Evolutionary conservation across 2,797 vertebrate genomes (phyloP), one percentile per base, ranked within the genome.

Genomic region (Neosilurus mollespiculum): DNA sequence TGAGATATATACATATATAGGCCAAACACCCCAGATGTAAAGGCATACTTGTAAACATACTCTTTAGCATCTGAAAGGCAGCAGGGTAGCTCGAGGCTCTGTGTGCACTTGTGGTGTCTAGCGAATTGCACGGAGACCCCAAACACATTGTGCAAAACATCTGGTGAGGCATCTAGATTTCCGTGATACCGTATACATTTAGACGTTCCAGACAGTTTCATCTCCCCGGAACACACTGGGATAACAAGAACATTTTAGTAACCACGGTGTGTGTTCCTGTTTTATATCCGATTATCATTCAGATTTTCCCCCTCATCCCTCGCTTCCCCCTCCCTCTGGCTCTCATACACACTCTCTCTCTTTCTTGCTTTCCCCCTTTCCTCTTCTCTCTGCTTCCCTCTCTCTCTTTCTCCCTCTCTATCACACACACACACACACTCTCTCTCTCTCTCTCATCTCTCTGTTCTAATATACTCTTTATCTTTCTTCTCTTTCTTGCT

Each of bases 1-100:
- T n/a, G n/a, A n/a, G n/a, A n/a, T n/a, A n/a, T n/a, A n/a, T n/a
- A n/a, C n/a, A n/a, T n/a, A n/a, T n/a, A n/a, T n/a, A n/a, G n/a
- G n/a, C n/a, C 6, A 6, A 6, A 2, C 2, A 2, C 37, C 59
- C 78, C 37, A 4, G 66, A 88, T 72, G 37, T 80, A 86, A 85
- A 89, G 88, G 86, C 34, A 14, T 30, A 78, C 65, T 56, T 64
- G 64, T 56, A 18, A 34, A 16, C 51, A 18, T 64, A 26, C 69
- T 83, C 43, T 58, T 56, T 80, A 64, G 61, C 75, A 14, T 16
- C 30, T 61, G 56, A 37, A 61, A 59, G 72, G 43, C 65, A 67
- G 62, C 66, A 81, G 22, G 66, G 53, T 64, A 61, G 53, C 58
- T 80, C 37, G 71, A 78, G 58, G 80, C 16, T n/a, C 20, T 81